These are phyloP conservation scores for Aegithalos caudatus DNA, from an alignment of 2,113 vertebrate genomes.

Conservation along the genomic window DNA sequence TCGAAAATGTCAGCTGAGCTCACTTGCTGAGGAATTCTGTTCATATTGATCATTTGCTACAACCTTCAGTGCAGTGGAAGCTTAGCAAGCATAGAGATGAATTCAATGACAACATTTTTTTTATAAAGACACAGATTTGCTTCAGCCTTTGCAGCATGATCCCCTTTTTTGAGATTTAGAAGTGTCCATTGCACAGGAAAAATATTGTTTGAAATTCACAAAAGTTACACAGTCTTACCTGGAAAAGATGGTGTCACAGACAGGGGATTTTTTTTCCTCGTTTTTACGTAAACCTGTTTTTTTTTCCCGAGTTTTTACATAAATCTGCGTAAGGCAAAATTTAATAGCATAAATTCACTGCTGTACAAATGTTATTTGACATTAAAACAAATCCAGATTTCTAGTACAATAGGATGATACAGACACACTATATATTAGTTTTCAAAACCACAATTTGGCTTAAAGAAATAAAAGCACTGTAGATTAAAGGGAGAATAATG, in stretches of 20 bases:
- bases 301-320: neutral
- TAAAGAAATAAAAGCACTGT: neutral
- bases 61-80: neutral
- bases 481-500: neutral
- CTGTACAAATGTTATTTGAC: neutral
- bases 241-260: neutral
- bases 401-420: neutral
- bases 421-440: neutral
- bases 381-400: neutral
- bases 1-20: constrained; percentile 24
- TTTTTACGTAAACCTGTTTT: neutral
- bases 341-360: neutral
- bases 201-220: constrained; percentile 6
- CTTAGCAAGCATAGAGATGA: neutral
- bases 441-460: neutral
- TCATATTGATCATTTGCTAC: constrained; percentile 2
- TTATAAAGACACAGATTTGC: neutral
- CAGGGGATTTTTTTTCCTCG: neutral
- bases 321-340: neutral
- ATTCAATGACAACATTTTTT: neutral
- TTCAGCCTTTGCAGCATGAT: neutral
- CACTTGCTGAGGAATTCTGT: neutral
- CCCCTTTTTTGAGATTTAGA: neutral
- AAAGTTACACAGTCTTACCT: neutral
- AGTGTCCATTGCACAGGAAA: neutral